Evolutionary conservation across 2,888 invertebrate species (phyloP), one percentile per base, ranked within the genome.

Genomic region (Hedya salicella): DNA sequence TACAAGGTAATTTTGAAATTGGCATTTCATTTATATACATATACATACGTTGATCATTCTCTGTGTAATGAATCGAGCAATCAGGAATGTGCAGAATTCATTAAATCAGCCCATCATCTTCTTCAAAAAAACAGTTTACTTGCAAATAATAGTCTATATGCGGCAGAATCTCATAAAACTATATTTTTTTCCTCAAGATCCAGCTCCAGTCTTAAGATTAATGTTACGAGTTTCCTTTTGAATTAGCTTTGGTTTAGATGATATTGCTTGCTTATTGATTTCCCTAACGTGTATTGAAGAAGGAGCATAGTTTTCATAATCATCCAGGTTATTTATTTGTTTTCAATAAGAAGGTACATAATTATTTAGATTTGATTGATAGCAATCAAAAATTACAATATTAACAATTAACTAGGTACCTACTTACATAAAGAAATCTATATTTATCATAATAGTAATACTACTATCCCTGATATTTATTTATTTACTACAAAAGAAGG

Each of bases 101-200:
- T 25, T 25, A 6, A 25, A 25, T 6, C 25, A 25, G 25, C 6
- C 0, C 6, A 25, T 1, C 25, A 25, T 13, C 17, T 52, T 36
- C 39, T 39, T 39, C 11, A 46, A 52, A 17, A 53, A 53, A 53
- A 36, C 19, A 39, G 53, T 39, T 39, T 39, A 36, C 11, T 9
- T 36, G 9, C 36, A 36, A 11, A 36, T 2, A 36, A 2, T 8
- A 36, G 9, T 36, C n/a, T 39, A 9, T 39, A 39, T 8, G 52
- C 19, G 36, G 19, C 52, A 53, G 36, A 52, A 53, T 5, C 13
- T 17, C 17, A 16, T 16, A 6, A 17, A 39, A 8, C n/a, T 6
- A 53, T n/a, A 17, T 53, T 49, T 52, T 53, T 52, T 52, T 53
- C 52, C 52, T 53, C 19, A 36, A 53, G 19, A 36, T 36, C 11